Base-by-base conservation (phyloP, 2,113 vertebrate species). In the Eira barbara region DNA sequence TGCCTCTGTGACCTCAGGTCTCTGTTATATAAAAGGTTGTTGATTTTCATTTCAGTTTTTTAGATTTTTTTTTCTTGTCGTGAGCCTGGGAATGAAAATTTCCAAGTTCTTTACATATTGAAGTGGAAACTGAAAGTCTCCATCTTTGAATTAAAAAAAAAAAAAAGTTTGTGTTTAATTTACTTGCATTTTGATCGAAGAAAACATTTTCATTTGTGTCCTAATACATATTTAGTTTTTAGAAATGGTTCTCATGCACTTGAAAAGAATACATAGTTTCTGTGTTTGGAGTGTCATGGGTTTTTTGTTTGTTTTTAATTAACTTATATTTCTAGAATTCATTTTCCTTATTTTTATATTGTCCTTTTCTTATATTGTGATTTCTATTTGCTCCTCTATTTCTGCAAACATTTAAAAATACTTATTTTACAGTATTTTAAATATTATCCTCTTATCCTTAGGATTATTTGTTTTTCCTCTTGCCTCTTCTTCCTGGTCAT, bases 371-470 rank as follows among this genome's bases (percentile, higher is more conserved):
- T 91, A 42, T 23, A 52, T 47, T 74, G 21, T 14, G 45, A 55
- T 85, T 86, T 97, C 25, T 83, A 31, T 47, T 69, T 49, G n/a
- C 29, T 42, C 14, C 4, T 57, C 8, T 92, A 18, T 78, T 73
- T 96, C 23, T 59, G 79, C 34, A 96, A 91, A 91, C 29, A 80
- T 91, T 74, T 17, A 55, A 73, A 86, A 96, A 74, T 76, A 69
- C 47, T 80, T 84, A 31, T 65, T 71, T 76, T 90, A 69, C 0
- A 45, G 9, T 34, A 42, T 81, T 82, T 79, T 49, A 85, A 95
- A 49, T 81, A 4, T 31, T 47, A 52, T 67, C 36, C n/a, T 20
- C 4, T 25, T 80, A 71, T 83, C 23, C 63, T 39, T 36, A 79
- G 6, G 29, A 52, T 91, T 78, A 55, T 59, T 65, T 42, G 29